Conservation (phyloP, 2,113 vertebrate species). For the Toxostoma redivivum region DNA sequence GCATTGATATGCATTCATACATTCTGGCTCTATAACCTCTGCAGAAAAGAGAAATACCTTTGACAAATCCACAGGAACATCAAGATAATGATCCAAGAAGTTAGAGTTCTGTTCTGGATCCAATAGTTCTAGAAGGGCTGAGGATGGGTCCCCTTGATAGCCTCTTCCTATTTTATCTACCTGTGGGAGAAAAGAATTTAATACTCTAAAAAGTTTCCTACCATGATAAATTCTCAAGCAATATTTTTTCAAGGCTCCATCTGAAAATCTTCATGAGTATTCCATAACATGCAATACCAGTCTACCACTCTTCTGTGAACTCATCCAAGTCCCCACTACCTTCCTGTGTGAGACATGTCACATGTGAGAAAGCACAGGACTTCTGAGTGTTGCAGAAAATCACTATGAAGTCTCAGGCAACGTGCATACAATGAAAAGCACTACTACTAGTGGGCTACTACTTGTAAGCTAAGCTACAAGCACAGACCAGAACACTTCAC, state of each 20-base stretch:
- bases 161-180: conserved; percentile 99
- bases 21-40: neutral
- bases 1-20: neutral
- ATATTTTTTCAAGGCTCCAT: neutral
- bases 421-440: neutral
- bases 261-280: neutral
- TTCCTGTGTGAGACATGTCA: fast-evolving
- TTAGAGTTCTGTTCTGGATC: conserved; percentile 97
- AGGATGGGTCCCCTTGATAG: conserved; percentile 95
- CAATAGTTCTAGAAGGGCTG: conserved; percentile 89
- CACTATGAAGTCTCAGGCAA: neutral
- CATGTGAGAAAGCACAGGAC: neutral
- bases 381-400: neutral
- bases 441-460: neutral
- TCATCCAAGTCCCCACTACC: neutral
- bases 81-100: conserved; percentile 97
- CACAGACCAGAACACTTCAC: neutral
- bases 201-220: neutral
- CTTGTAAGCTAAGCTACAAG: fast-evolving
- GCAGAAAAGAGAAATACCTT: conserved; percentile 74
- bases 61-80: conserved; percentile 94
- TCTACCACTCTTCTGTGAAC: neutral
- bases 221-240: neutral
- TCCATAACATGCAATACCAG: neutral
- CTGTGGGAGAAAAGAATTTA: conserved; percentile 57